Percentiles rank a stretch among this genome's conserved stretches.
Evolutionary conservation across 1,140 invertebrate genomes (phyloP).

Genomic region (Aethina tumida): DNA sequence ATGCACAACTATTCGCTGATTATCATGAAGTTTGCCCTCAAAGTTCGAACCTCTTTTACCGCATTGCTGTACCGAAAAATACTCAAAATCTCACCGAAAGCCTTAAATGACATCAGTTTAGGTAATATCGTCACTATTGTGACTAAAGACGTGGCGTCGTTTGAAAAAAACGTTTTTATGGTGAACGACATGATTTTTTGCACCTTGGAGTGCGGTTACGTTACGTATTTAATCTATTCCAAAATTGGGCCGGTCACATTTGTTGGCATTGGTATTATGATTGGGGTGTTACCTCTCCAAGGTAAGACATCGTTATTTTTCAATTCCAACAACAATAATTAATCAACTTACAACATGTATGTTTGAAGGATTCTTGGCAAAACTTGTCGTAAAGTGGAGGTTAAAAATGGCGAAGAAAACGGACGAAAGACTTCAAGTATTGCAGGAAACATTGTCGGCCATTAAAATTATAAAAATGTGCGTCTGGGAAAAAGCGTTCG

Average conservation of each 20-base stretch:
- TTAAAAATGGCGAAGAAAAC: conserved; percentile 37
- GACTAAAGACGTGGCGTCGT: conserved; percentile 74
- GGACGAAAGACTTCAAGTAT: conserved; percentile 70
- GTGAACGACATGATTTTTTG: conserved; percentile 71
- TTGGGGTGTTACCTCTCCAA: conserved; percentile 76
- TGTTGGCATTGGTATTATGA: conserved; percentile 63
- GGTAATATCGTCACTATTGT: conserved; percentile 82
- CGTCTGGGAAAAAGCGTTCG: conserved; percentile 74
- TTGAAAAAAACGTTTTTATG: conserved; percentile 56
- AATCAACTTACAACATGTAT: background rate
- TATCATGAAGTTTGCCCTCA: conserved; percentile 62
- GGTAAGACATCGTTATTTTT: conserved; percentile 36
- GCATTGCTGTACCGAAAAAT: conserved; percentile 75
- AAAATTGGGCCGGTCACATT: conserved; percentile 63
- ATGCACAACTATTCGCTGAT: conserved; percentile 68
- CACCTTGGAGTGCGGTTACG: conserved; percentile 63
- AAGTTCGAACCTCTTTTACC: conserved; percentile 65
- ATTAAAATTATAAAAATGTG: conserved; percentile 87
- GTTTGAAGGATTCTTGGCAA: conserved; percentile 13
- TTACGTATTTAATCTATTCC: conserved; percentile 65
- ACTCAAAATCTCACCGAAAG: conserved; percentile 54
- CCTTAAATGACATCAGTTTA: conserved; percentile 65
- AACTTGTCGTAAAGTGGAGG: conserved; percentile 13
- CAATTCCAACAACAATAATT: background rate
- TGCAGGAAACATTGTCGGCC: conserved; percentile 74